Percentiles rank a stretch among this genome's conserved stretches.
Evolutionary conservation across 2,888 invertebrate genomes (phyloP).

Genomic region (Epistrophella euchroma): DNA sequence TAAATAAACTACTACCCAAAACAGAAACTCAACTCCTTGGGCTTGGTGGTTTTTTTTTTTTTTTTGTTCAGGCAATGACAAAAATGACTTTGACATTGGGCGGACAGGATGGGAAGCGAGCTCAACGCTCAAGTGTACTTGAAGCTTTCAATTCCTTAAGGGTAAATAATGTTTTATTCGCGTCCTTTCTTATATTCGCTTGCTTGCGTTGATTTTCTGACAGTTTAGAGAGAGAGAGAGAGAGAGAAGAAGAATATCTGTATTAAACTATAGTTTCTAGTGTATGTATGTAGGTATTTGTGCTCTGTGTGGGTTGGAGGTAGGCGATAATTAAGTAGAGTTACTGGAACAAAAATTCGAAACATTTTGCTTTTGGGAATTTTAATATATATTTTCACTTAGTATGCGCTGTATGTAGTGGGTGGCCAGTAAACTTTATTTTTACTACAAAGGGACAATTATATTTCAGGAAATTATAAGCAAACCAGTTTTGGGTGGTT

Average conservation of each 20-base stretch:
- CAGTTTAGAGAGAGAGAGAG: background rate
- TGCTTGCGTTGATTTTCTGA: conserved; percentile 19
- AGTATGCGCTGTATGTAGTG: background rate
- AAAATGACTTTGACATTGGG: conserved; percentile 14
- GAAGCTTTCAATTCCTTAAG: conserved; percentile 65
- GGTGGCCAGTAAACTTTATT: conserved; percentile 3
- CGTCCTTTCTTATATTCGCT: conserved; percentile 22
- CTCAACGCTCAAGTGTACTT: conserved; percentile 37
- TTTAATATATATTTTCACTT: conserved; percentile 19
- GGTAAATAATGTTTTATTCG: conserved; percentile 61
- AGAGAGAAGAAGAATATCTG: background rate
- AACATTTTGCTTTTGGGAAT: background rate
- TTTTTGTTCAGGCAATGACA: conserved; percentile 4
- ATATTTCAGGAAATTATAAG: conserved; percentile 6
- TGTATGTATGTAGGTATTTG: too few species aligned
- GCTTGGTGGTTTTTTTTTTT: conserved; percentile 22
- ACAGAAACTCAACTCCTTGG: conserved; percentile 20
- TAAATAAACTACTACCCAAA: background rate
- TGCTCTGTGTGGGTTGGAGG: background rate
- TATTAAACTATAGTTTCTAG: background rate
- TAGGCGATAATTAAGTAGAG: conserved; percentile 52
- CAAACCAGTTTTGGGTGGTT: background rate
- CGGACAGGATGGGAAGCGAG: background rate
- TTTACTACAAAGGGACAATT: background rate
- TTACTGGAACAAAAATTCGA: background rate